Base-by-base conservation (phyloP, 92 coral and sea anemone species). In the Umimayanthus kanabou region DNA sequence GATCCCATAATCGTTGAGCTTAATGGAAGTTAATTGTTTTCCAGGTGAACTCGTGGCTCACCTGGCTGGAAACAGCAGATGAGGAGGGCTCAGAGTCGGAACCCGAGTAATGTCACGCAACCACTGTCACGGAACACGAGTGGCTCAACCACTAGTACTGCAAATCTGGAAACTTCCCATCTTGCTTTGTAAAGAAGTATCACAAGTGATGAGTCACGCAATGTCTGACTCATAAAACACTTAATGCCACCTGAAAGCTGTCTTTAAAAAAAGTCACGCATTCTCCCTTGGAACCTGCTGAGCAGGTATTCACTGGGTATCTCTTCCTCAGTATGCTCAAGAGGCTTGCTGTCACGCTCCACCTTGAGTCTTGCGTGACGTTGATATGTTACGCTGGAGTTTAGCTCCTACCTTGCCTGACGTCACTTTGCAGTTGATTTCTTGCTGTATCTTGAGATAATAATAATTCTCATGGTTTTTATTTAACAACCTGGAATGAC, bases 11-110 rank as follows among this genome's bases (percentile, higher is more conserved):
- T 29, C 7, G 29, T 10, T 42, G 37, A 39, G 42, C 22, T 50
- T 11, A 58, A 61, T 40, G 16, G 64, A 6, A 14, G 28, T 71
- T 30, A 45, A 39, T 86, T 26, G 85, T 6, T 86, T 72, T 80
- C 6, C 88, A 97, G 99, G 99, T 97, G 73, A 97, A 97, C 88
- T 90, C 99, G 53, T 97, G 99, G 99, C 93, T 97, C 58, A 97
- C 99, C 5, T 97, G 99, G 99, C 89, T 97, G 79, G 99, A 97
- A 82, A 97, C 99, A 6, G 99, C 99, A 70, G 99, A 96, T 39
- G 99, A 97, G 76, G 99, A 97, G 80, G 98, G 99, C 33, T 91
- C 99, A 11, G 99, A 97, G 85, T 97, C 99, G 58, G 99, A 97
- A 89, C 97, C 98, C 58, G 99, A 97, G 89, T 96, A 90, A 90